Evolutionary conservation across 2,888 invertebrate genomes (phyloP), one percentile per base, ranked within the genome.

Genomic region (Athripsodes cinereus): DNA sequence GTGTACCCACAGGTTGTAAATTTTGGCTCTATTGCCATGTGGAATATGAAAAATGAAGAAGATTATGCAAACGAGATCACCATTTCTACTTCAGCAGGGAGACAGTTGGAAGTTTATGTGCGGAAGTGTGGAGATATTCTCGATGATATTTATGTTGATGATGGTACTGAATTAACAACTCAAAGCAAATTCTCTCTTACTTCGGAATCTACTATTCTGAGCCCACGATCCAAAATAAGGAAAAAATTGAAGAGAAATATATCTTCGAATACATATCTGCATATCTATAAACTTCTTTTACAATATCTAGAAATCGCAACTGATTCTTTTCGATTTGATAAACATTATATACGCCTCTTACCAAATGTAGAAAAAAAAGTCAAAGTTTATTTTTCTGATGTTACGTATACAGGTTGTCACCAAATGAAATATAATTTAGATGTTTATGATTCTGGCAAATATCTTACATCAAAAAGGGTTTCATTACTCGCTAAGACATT

Each of bases 11-110:
- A 48, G 13, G 49, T 21, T 10, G 40, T 57, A 10, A 40, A 57
- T 57, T 57, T 57, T 19, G 57, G 57, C 19, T 18, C 22, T 18
- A 57, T 22, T 13, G 52, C 57, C 31, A 31, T 57, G n/a, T 57
- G 57, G 57, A 22, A 26, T 16, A 48, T 20, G 53, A 46, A 19
- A 52, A 53, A 53, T 13, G 16, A 26, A 13, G 52, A 49, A 47
- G 46, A 48, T 18, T 49, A 49, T 18, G 21, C 26, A 18, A 52
- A 57, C n/a, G 49, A 57, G 19, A 47, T 57, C 13, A 22, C 22
- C 5, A 35, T 57, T 5, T 20, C 47, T 1, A 35, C 46, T 19
- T 44, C 53, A 2, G 53, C 52, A n/a, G 47, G 48, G 22, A 47
- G 31, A 22, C 57, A 52, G 1, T 21, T 57, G 18, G 57, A 57